Base-by-base conservation (phyloP, 2,113 vertebrate genomes). In the Falco punctatus region DNA sequence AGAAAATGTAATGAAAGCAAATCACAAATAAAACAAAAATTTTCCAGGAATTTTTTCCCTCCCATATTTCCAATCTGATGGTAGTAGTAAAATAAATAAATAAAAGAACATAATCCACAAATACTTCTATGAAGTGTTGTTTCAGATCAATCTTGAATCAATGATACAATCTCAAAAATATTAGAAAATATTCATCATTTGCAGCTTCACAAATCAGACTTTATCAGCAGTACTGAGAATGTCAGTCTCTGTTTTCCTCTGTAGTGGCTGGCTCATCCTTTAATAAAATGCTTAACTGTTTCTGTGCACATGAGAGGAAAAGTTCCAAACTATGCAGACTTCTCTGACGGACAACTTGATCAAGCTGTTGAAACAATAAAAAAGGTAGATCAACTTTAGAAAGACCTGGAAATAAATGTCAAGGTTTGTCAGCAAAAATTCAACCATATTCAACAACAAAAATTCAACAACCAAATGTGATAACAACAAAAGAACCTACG, bases 241-340 rank as follows among this genome's bases (percentile, higher is more conserved):
- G 40, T 81, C 87, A 83, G 13, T 90, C 66, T 88, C 59, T 92
- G 21, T 79, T 81, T 95, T 94, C 97, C 49, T 97, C 97, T 44
- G 85, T 42, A 81, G 95, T 66, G 16, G 72, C 20, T 48, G 97
- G 90, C 33, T 98, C 97, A 18, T 98, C 98, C 38, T 97, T 97
- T 86, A 98, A 94, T 57, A 98, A 95, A 78, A 96, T 65, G 19
- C 93, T 96, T 84, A 98, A 92, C 85, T 98, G 98, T 71, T 98
- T 98, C 94, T 98, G 98, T 35, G 98, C 98, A 82, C 98, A 98
- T 24, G 98, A 98, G n/a, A 98, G 98, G 97, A 98, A 98, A 46
- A 98, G 97, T 91, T 98, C 98, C 98, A 98, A 96, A 87, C 98
- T 98, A 87, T 96, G 97, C 35, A 98, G 97, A 96, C 97, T 98